Evolutionary conservation across 2,797 vertebrate genomes (phyloP).

Genomic region (Myiotriccus ornatus): DNA sequence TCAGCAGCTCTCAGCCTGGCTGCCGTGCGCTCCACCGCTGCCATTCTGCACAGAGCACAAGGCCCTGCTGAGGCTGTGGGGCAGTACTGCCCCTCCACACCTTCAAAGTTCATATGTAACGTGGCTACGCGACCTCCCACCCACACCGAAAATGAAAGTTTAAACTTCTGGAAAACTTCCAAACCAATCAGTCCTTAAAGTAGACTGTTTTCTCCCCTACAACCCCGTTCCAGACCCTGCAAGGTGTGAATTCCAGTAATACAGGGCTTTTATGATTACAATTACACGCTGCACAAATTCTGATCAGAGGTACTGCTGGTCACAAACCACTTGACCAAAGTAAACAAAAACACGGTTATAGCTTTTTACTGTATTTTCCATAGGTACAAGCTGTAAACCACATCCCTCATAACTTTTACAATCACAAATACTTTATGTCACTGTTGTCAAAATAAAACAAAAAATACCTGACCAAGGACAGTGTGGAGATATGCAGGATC

Average conservation of each 20-base stretch:
- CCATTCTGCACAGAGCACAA: conserved; percentile 29
- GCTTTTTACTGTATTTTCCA: conserved; percentile 25
- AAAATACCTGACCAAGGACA: not conserved
- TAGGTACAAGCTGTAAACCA: not conserved
- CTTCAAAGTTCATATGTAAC: not conserved
- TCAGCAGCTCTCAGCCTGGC: not conserved
- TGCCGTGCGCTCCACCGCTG: not conserved
- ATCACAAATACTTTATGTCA: not conserved
- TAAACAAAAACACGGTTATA: not conserved
- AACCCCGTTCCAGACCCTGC: not conserved
- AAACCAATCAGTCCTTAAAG: conserved; percentile 22
- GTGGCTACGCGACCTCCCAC: not conserved
- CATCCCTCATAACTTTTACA: not conserved
- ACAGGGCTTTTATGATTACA: conserved; percentile 26
- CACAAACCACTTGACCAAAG: not conserved
- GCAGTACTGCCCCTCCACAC: not conserved
- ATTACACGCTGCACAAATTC: conserved; percentile 52
- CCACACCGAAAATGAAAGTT: not conserved
- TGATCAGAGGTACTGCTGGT: conserved; percentile 19
- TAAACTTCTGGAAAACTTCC: not conserved
- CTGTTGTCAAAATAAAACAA: not conserved
- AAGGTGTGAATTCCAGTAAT: conserved; percentile 11
- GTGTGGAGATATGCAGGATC: not conserved
- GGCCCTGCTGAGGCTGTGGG: conserved; percentile 10
- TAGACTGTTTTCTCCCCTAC: not conserved